phyloP scores from a whole-genome alignment of 2,797 vertebrate species.

The Coilia nasus region DNA sequence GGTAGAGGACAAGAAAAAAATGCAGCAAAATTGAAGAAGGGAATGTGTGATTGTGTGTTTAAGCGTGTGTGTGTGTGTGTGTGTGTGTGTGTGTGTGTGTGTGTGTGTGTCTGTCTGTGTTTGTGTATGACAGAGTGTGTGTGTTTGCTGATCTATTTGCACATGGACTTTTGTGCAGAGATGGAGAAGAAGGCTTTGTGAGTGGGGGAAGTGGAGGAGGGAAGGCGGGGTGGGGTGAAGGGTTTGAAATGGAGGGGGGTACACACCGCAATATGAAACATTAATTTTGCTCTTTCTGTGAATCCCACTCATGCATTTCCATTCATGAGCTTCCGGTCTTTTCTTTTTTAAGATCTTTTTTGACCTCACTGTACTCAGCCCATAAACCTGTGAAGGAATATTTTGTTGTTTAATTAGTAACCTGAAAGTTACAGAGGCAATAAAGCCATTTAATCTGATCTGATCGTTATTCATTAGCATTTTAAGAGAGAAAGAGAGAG shows the following conservation, averaged over 20 bases:
- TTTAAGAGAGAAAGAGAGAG: not conserved
- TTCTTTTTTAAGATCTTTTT: not conserved
- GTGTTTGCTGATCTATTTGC: not conserved
- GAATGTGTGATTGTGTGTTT: slow-evolving; percentile 69
- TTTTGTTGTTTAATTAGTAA: slow-evolving; percentile 23
- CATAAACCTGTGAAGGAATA: slow-evolving; percentile 19
- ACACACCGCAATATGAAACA: not conserved
- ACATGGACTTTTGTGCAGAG: not conserved
- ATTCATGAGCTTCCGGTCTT: not conserved
- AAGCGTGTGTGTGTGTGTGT: slow-evolving; percentile 38
- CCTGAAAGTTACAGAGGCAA: slow-evolving; percentile 13
- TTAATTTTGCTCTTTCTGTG: slow-evolving; percentile 9
- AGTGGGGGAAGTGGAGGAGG: too few species aligned
- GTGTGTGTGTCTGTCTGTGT: not conserved
- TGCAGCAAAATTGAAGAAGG: slow-evolving; percentile 48
- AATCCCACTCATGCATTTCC: not conserved
- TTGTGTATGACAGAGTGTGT: slow-evolving; percentile 31
- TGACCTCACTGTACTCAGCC: slow-evolving; percentile 14
- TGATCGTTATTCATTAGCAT: slow-evolving; percentile 27
- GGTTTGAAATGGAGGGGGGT: not conserved
- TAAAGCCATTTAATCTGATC: slow-evolving; percentile 32
- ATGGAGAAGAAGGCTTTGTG: slow-evolving; percentile 1
- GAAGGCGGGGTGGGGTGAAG: too few species aligned
- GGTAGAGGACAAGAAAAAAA: slow-evolving; percentile 61
- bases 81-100: slow-evolving; percentile 41